phyloP scores from a whole-genome alignment of 92 coral and sea anemone species.

The Heliopora coerulea region DNA sequence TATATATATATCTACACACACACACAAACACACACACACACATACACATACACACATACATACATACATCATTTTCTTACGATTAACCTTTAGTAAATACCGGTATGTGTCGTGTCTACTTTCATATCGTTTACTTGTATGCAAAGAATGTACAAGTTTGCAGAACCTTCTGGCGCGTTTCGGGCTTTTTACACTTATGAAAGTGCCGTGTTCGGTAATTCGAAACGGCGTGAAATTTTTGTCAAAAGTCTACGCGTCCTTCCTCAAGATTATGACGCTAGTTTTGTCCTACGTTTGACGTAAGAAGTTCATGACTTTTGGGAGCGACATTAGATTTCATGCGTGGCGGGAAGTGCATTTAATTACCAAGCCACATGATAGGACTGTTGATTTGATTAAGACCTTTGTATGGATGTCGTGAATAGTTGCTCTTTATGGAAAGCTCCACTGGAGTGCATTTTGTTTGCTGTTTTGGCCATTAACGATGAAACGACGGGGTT shows the following conservation, averaged over 20 bases:
- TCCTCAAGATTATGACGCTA: no score
- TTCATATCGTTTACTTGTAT: no score
- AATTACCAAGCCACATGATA: not conserved
- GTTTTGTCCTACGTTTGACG: not conserved
- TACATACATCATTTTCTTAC: not conserved
- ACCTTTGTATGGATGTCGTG: slow-evolving; percentile 3
- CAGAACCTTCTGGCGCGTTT: no score
- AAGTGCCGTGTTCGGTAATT: no score
- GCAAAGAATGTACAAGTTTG: not conserved
- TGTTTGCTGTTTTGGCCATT: slow-evolving; percentile 4
- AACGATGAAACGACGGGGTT: slow-evolving; percentile 14
- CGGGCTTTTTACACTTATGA: no score
- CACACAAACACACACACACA: no score
- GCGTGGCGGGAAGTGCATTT: not conserved
- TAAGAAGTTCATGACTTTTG: not conserved
- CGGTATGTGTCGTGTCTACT: no score
- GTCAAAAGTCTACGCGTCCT: no score
- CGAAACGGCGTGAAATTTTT: no score
- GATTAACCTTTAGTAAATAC: no score
- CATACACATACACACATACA: no score
- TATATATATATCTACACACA: no score
- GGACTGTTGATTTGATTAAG: slow-evolving; percentile 4
- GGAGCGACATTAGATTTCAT: not conserved
- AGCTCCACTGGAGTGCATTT: slow-evolving; percentile 4
- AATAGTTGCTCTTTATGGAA: not conserved